phyloP scores from a whole-genome alignment of 1,140 invertebrate genomes.

The Acromyrmex heyeri region DNA sequence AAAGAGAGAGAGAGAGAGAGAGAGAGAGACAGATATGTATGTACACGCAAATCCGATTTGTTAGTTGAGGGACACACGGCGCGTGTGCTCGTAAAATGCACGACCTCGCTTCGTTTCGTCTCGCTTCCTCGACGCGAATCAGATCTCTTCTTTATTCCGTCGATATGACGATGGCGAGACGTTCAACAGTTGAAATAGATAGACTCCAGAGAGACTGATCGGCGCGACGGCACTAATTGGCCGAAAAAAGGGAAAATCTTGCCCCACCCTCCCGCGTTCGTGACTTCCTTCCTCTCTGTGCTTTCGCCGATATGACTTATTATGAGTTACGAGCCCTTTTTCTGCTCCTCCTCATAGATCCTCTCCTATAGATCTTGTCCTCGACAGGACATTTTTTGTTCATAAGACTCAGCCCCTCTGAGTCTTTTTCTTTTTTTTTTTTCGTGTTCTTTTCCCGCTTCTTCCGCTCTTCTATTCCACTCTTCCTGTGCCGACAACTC shows the following conservation, averaged over 20 bases:
- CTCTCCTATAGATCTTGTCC: too few relatives aligned
- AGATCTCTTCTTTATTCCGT: not conserved
- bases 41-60: slow-evolving; percentile 66
- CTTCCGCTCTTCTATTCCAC: not conserved
- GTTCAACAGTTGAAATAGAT: not conserved
- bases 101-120: slow-evolving; percentile 58
- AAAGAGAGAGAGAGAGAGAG: slow-evolving; percentile 30
- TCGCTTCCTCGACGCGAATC: slow-evolving; percentile 31
- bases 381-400: not conserved
- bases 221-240: slow-evolving; percentile 8
- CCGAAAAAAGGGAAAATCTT: not conserved
- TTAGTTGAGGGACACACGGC: slow-evolving; percentile 45
- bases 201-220: slow-evolving; percentile 21
- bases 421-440: too few relatives aligned
- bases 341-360: too few relatives aligned
- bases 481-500: slow-evolving; percentile 41
- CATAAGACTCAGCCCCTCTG: not conserved
- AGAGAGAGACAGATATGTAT: slow-evolving; percentile 30
- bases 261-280: not conserved
- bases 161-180: not conserved
- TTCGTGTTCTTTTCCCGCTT: slow-evolving; percentile 20
- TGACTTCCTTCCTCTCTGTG: not conserved
- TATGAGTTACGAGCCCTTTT: too few relatives aligned
- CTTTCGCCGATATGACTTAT: too few relatives aligned
- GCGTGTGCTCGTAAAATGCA: slow-evolving; percentile 30